phyloP scores from a whole-genome alignment of 2,113 vertebrate genomes.

The human region GRCh38 chr18:41831501-41832000 shows the following conservation, averaged over 20 bases:
- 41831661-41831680: slow-evolving; percentile 48
- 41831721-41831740: slow-evolving; percentile 80
- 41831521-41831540: neutral
- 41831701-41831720: slow-evolving; percentile 76
- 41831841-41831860: slow-evolving; percentile 65
- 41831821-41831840: slow-evolving; percentile 72
- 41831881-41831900: slow-evolving; percentile 60
- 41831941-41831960: slow-evolving; percentile 67
- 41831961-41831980: slow-evolving; percentile 59
- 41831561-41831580: slow-evolving; percentile 44
- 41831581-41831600: slow-evolving; percentile 62
- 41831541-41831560: slow-evolving; percentile 37
- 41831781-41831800: slow-evolving; percentile 74
- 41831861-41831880: slow-evolving; percentile 74
- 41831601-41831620: slow-evolving; percentile 41
- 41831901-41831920: slow-evolving; percentile 61
- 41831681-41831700: slow-evolving; percentile 68
- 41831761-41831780: slow-evolving; percentile 74
- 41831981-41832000: slow-evolving; percentile 58
- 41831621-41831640: slow-evolving; percentile 47
- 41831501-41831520: too few species aligned
- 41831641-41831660: slow-evolving; percentile 64
- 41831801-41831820: slow-evolving; percentile 78
- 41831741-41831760: slow-evolving; percentile 73
- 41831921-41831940: slow-evolving; percentile 68